Evolutionary conservation across 1,140 invertebrate species (phyloP).

Genomic region (Brachionus manjavacas): DNA sequence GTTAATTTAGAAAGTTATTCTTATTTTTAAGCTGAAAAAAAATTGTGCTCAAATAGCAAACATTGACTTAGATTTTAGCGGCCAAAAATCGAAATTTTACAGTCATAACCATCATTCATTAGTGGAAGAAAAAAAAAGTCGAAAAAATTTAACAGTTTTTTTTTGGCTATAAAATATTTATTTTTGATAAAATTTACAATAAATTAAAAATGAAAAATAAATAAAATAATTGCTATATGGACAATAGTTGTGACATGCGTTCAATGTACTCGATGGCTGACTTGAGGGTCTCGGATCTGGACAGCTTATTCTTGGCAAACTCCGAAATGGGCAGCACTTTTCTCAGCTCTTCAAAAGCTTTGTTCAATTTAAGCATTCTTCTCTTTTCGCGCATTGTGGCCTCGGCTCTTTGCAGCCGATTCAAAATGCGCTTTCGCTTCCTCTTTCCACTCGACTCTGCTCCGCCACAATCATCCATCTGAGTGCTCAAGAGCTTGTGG

Average conservation of each 20-base stretch:
- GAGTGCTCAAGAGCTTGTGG: not conserved
- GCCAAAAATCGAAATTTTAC: too few relatives aligned
- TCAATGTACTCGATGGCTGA: slow-evolving; percentile 43
- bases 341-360: slow-evolving; percentile 42
- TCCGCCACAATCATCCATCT: not conserved
- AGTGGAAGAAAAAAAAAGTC: not conserved
- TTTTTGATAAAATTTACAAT: not conserved
- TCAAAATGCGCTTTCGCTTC: slow-evolving; percentile 39
- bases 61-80: too few relatives aligned
- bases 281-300: slow-evolving; percentile 37
- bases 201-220: not conserved
- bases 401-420: slow-evolving; percentile 29
- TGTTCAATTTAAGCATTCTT: slow-evolving; percentile 42
- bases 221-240: not conserved
- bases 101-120: too few relatives aligned
- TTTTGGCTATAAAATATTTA: slow-evolving; percentile 13
- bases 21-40: too few relatives aligned
- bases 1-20: too few relatives aligned
- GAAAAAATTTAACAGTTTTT: not conserved
- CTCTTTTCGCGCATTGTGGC: slow-evolving; percentile 41
- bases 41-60: too few relatives aligned
- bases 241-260: slow-evolving; percentile 13
- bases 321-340: slow-evolving; percentile 38
- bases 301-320: slow-evolving; percentile 40
- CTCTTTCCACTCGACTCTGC: not conserved